Evolutionary conservation across 2,888 invertebrate genomes (phyloP), one percentile per base, ranked within the genome.

Genomic region (Lacanobia wlatinum): DNA sequence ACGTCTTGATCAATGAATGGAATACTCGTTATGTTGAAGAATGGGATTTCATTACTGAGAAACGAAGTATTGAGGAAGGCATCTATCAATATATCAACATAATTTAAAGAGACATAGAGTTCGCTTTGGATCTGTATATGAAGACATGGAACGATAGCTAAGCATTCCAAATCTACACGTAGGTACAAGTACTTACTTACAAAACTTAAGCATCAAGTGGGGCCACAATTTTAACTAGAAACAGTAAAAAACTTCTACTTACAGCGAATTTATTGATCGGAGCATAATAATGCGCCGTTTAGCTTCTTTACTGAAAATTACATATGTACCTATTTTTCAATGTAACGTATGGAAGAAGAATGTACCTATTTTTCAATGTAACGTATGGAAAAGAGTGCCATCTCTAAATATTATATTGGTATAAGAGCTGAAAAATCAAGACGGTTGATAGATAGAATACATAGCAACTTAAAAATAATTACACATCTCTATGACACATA

Each of bases 1-100:
- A 60, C 43, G 63, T 72, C 69, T 72, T 66, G 21, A 64, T 77
- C 69, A 77, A 70, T 72, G 69, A 66, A 65, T 68, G 28, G 56
- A 40, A 23, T 38, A 52, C n/a, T 55, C 50, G 18, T 46, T 53
- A 40, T n/a, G 43, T 59, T 48, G 40, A 28, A 56, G 12, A 65
- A 40, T 65, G 2, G 23, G 38, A 68, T 69, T 52, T 21, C 28
- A 72, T 67, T 71, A 28, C 34, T 55, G n/a, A 14, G 43, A 21
- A 18, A 34, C 8, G 21, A 50, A 10, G 34, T 14, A 23, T 43
- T 69, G 10, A 34, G 43, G 18, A 28, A 65, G 6, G 40, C n/a
- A 21, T 38, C 9, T 9, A 58, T 40, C 6, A n/a, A 38, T 12
- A 6, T 6, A 53, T 23, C 21, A 16, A 21, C 21, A 59, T 40